These are phyloP conservation scores for Falco columbarius DNA, from an alignment of 2,797 vertebrate species.

Conservation along the genomic window DNA sequence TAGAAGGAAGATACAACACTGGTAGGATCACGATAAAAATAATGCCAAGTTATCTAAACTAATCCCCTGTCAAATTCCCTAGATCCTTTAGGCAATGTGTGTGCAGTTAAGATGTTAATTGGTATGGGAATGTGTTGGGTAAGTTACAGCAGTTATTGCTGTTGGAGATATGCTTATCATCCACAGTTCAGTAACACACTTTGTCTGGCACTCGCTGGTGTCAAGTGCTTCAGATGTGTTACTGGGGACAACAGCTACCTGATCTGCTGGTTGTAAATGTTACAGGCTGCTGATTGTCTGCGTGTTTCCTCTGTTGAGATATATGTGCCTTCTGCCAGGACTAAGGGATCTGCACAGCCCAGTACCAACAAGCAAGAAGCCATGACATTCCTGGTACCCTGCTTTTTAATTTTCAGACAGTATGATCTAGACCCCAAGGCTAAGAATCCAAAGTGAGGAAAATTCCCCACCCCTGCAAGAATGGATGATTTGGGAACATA, in stretches of 20 bases:
- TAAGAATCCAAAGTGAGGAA: background rate
- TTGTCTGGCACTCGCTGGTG: background rate
- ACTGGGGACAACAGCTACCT: background rate
- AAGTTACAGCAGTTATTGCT: slow-evolving; percentile 19
- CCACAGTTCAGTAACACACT: background rate
- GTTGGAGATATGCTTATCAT: background rate
- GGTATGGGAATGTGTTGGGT: background rate
- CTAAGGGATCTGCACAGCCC: fast-evolving
- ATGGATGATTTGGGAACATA: background rate
- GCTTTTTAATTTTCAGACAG: background rate
- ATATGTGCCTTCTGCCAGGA: background rate
- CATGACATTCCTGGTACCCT: background rate
- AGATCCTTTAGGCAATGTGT: slow-evolving; percentile 30
- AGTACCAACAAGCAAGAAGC: background rate
- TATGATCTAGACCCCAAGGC: background rate
- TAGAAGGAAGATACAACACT: background rate
- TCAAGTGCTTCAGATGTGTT: background rate
- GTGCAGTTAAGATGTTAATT: background rate
- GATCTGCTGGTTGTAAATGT: background rate
- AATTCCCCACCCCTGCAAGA: background rate
- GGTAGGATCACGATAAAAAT: slow-evolving; percentile 58
- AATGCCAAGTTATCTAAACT: slow-evolving; percentile 52
- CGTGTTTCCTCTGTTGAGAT: background rate
- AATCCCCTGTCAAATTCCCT: slow-evolving; percentile 65
- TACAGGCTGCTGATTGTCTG: background rate